Evolutionary conservation across 37 sponge, comb jelly and placozoan species (phyloP), one percentile per base, ranked within the genome.

Genomic region (Hexactinellida sp.): DNA sequence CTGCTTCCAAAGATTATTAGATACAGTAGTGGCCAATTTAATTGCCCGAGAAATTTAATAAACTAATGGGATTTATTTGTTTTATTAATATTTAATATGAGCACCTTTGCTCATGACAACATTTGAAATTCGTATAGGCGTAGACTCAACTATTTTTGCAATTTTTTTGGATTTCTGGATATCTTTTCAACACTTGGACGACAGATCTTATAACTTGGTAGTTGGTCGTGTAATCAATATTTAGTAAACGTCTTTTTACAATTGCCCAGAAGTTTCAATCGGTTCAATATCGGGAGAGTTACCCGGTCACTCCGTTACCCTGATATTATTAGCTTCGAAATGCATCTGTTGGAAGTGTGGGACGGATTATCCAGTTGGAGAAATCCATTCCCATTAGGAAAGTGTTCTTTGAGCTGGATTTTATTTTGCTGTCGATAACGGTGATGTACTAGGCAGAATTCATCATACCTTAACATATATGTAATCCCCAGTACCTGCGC

Each of bases 281-380:
- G 84, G 84, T 28, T 5, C 47, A 83, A 83, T 38, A 39, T 83
- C 84, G 39, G 84, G 84, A 23, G 84, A 83, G 84, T 83, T 83
- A 19, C 37, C 84, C 13, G 28, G 84, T 37, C 84, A 83, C 39
- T 38, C 47, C 84, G 16, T 39, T 19, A 83, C 84, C 16, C 16
- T 83, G 47, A 83, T 83, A 19, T 83, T 38, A 23, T 36, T 83
- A 23, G 39, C 47, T 83, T 38, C 39, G 39, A 37, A 39, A 38
- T 39, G 47, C 47, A 5, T 39, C 47, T 10, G 47, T 83, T 83
- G 84, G 47, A 37, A 5, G 47, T 38, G 84, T 83, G 76, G 25
- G 76, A 23, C 19, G 76, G 19, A 3, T 7, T 7, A 63, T 63
- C 76, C 30, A 21, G 76, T 63, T 63, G 76, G 76, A 63, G 76